Conservation (phyloP, 2,113 vertebrate species). For the Rhinichthys klamathensis region DNA sequence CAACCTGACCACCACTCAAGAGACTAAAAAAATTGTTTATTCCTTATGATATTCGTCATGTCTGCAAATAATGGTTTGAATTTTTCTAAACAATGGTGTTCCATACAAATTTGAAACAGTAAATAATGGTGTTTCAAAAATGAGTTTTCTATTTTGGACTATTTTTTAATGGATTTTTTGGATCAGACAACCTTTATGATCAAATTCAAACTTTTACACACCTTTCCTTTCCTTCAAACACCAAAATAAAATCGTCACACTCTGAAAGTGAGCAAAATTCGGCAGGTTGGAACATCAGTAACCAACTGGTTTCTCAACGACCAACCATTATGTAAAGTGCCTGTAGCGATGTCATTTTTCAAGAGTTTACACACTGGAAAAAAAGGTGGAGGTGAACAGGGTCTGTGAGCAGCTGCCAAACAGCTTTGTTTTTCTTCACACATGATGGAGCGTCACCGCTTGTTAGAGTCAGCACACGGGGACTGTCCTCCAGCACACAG, state of each 20-base stretch:
- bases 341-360: conserved; percentile 37
- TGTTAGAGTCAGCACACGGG: conserved; percentile 52
- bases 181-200: not conserved
- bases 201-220: not conserved
- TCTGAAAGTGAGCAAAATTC: not conserved
- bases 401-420: conserved; percentile 53
- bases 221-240: not conserved
- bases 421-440: conserved; percentile 56
- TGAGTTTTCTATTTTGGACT: not conserved
- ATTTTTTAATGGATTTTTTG: not conserved
- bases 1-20: not conserved
- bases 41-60: not conserved
- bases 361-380: conserved; percentile 57
- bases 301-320: conserved; percentile 34
- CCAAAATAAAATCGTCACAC: not conserved
- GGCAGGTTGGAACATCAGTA: conserved; percentile 9
- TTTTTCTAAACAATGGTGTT: too few relatives aligned
- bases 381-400: conserved; percentile 16
- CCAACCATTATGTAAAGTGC: conserved; percentile 45
- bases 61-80: not conserved
- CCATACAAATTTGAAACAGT: too few relatives aligned
- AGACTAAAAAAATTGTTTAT: not conserved
- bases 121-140: too few relatives aligned
- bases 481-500: conserved; percentile 41
- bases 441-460: conserved; percentile 54